These are phyloP conservation scores for Busseola fusca DNA, from an alignment of 2,888 invertebrate species.

Conservation along the genomic window DNA sequence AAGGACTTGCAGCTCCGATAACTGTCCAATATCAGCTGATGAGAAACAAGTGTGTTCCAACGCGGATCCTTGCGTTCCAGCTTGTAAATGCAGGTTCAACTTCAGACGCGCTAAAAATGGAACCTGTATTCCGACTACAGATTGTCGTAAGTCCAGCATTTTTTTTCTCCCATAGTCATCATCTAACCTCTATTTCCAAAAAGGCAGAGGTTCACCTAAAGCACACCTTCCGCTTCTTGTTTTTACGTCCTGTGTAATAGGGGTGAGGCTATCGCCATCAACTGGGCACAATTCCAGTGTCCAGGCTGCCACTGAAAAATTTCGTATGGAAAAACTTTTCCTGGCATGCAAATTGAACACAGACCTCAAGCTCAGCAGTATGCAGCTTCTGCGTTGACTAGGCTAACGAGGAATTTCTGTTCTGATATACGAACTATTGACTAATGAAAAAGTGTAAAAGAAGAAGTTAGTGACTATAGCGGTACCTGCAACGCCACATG, in stretches of 20 bases:
- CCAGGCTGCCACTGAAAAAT: neutral
- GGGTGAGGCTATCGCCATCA: neutral
- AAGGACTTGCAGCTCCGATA: slow-evolving; percentile 61
- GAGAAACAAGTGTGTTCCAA: slow-evolving; percentile 54
- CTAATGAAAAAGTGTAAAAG: neutral
- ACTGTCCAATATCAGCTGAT: slow-evolving; percentile 64
- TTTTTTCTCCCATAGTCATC: neutral
- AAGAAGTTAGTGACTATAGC: neutral
- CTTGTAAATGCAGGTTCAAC: slow-evolving; percentile 72
- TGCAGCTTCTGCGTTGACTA: too few species aligned
- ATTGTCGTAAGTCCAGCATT: slow-evolving; percentile 67
- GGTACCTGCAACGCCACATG: too few species aligned
- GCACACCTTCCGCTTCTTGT: neutral
- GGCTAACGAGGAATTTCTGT: neutral
- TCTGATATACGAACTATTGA: neutral
- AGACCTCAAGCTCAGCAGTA: neutral
- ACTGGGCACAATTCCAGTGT: neutral
- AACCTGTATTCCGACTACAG: slow-evolving; percentile 65
- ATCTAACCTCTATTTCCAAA: neutral
- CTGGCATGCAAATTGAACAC: neutral
- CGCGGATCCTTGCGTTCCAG: slow-evolving; percentile 60
- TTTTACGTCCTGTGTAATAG: neutral
- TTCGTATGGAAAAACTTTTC: neutral
- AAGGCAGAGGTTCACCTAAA: neutral
- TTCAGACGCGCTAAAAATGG: slow-evolving; percentile 66